Evolutionary conservation across 2,888 invertebrate species (phyloP).

Genomic region (Agonopterix heracliana): DNA sequence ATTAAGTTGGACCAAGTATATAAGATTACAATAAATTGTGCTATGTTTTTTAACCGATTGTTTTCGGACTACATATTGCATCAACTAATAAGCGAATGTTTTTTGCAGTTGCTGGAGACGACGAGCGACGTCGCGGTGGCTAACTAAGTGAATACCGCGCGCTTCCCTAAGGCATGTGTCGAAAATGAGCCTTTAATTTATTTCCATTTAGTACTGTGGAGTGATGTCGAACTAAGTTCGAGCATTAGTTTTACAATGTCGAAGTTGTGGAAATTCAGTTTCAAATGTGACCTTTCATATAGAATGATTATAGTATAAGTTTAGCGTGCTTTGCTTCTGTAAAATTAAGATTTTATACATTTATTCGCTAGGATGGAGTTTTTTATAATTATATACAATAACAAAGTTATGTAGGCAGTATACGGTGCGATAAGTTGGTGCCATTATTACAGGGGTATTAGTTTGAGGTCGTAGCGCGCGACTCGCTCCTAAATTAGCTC

Average conservation of each 20-base stretch:
- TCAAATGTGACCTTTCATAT: constrained; percentile 59
- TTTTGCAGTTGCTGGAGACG: constrained; percentile 39
- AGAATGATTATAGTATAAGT: constrained; percentile 70
- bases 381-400: constrained; percentile 65
- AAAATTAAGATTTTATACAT: constrained; percentile 72
- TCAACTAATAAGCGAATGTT: neutral
- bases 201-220: constrained; percentile 56
- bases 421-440: constrained; percentile 77
- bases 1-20: no score
- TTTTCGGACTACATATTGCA: no score
- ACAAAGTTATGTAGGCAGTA: constrained; percentile 75
- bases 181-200: constrained; percentile 67
- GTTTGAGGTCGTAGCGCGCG: constrained; percentile 54
- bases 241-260: constrained; percentile 45
- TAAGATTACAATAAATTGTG: no score
- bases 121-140: constrained; percentile 48
- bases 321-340: constrained; percentile 75
- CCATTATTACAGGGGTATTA: constrained; percentile 76
- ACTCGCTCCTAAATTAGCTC: constrained; percentile 42
- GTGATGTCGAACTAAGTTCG: constrained; percentile 70
- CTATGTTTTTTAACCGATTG: no score
- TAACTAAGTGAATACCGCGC: constrained; percentile 37
- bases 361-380: constrained; percentile 70
- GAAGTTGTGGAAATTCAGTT: constrained; percentile 58
- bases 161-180: constrained; percentile 39